Percentiles rank a stretch among this genome's conserved stretches.
These are phyloP conservation scores for Phengaris alcon DNA, from an alignment of 2,888 invertebrate species.

Conservation along the genomic window DNA sequence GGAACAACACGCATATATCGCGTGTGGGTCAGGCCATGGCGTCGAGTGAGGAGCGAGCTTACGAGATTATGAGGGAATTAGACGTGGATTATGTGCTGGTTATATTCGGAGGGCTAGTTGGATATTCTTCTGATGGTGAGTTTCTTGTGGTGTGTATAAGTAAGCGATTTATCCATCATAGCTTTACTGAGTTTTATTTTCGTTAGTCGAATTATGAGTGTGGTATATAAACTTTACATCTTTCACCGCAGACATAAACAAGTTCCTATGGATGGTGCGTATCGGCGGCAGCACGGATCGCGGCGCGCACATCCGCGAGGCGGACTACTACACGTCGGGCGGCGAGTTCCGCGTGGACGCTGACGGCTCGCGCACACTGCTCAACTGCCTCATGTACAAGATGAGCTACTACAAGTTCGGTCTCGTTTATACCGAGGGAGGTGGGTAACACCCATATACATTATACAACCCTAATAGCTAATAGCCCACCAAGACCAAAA, in stretches of 20 bases:
- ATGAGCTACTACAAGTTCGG: slow-evolving; percentile 99
- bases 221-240: not conserved
- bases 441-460: slow-evolving; percentile 61
- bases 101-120: slow-evolving; percentile 98
- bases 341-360: slow-evolving; percentile 98
- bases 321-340: slow-evolving; percentile 96
- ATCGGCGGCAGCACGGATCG: slow-evolving; percentile 97
- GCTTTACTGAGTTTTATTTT: too few relatives aligned
- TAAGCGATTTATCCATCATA: too few relatives aligned
- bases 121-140: slow-evolving; percentile 97
- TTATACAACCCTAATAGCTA: too few relatives aligned
- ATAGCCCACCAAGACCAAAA: too few relatives aligned
- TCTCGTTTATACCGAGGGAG: slow-evolving; percentile 96
- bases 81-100: slow-evolving; percentile 99
- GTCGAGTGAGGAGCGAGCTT: slow-evolving; percentile 96
- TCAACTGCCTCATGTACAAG: slow-evolving; percentile 99
- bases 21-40: slow-evolving; percentile 99
- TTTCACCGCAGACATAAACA: slow-evolving; percentile 90
- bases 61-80: slow-evolving; percentile 97
- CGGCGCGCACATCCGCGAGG: slow-evolving; percentile 96
- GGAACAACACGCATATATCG: slow-evolving; percentile 99
- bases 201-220: too few relatives aligned
- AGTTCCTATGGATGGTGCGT: slow-evolving; percentile 99
- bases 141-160: slow-evolving; percentile 18
- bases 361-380: slow-evolving; percentile 92